Evolutionary conservation across 2,888 invertebrate genomes (phyloP).

Genomic region (Liodrosophila aerea): DNA sequence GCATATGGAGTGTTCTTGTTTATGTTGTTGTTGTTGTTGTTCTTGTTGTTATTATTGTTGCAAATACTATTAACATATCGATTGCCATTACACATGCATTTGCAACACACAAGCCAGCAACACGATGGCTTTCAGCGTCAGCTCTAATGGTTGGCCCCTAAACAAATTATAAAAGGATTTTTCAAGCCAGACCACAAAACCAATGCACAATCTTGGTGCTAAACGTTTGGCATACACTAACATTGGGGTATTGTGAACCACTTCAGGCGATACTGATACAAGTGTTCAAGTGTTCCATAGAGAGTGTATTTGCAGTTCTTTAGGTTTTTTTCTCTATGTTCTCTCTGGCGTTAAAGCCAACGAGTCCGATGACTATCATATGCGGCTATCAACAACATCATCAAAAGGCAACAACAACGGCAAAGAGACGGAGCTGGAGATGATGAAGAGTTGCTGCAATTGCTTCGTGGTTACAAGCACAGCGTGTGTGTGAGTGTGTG

Average conservation of each 20-base stretch:
- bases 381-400: slow-evolving; percentile 75
- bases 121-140: slow-evolving; percentile 14
- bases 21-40: not conserved
- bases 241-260: not conserved
- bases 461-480: slow-evolving; percentile 68
- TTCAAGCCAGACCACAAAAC: slow-evolving; percentile 40
- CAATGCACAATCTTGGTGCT: slow-evolving; percentile 49
- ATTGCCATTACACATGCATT: slow-evolving; percentile 40
- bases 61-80: slow-evolving; percentile 47
- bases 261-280: too few relatives aligned
- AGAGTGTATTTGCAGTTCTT: slow-evolving; percentile 1
- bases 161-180: slow-evolving; percentile 50
- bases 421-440: slow-evolving; percentile 11
- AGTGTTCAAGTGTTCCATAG: too few relatives aligned
- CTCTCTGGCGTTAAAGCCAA: too few relatives aligned
- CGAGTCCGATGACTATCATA: slow-evolving; percentile 67
- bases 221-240: slow-evolving; percentile 21
- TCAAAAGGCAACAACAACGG: slow-evolving; percentile 60
- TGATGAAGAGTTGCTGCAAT: slow-evolving; percentile 59
- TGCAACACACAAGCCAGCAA: slow-evolving; percentile 8
- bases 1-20: too few relatives aligned
- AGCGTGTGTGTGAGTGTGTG: slow-evolving; percentile 4
- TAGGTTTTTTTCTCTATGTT: not conserved
- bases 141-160: slow-evolving; percentile 31
- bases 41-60: slow-evolving; percentile 11